Evolutionary conservation across 2,888 invertebrate species (phyloP), one percentile per base, ranked within the genome.

Genomic region (Urechis unicinctus): DNA sequence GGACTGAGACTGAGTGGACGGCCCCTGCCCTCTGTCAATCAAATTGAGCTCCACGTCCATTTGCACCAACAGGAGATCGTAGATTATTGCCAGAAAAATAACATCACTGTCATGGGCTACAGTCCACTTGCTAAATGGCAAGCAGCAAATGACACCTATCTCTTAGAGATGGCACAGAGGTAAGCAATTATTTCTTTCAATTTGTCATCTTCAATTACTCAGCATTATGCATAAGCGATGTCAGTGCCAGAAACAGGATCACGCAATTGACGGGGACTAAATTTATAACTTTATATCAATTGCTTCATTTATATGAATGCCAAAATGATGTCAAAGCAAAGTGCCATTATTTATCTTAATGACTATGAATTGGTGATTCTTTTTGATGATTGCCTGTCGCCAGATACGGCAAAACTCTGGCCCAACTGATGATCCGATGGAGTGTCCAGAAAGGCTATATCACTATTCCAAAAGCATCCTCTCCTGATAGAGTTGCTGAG

Each of bases 21-120:
- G 28, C 69, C 70, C 3, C 54, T 59, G 0, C 71, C 71, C n/a
- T 45, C 61, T 30, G 70, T 71, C 53, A 71, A 71, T 54, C 71
- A 71, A 49, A 63, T 71, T 25, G 71, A 70, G 55, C 58, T 70
- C 3, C 68, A 70, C 50, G 63, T 66, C 5, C 70, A 64, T 64
- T 59, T 61, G 58, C 60, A 60, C 50, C 63, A 65, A 41, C 24
- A 46, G 5, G 66, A 67, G 1, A 55, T 71, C 3, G 68, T 70
- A n/a, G 26, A 59, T 2, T 71, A 66, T 56, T 71, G 71, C 56
- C 46, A 50, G 26, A 47, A 64, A 21, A 61, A 70, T 43, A 59
- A 57, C 9, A 67, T 71, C 4, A 53, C 61, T 17, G 60, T 69
- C n/a, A 69, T 68, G 65, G 70, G 68, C 13, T 70, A 66, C 55